phyloP scores from a whole-genome alignment of 2,113 vertebrate species.

The Nymphicus hollandicus region DNA sequence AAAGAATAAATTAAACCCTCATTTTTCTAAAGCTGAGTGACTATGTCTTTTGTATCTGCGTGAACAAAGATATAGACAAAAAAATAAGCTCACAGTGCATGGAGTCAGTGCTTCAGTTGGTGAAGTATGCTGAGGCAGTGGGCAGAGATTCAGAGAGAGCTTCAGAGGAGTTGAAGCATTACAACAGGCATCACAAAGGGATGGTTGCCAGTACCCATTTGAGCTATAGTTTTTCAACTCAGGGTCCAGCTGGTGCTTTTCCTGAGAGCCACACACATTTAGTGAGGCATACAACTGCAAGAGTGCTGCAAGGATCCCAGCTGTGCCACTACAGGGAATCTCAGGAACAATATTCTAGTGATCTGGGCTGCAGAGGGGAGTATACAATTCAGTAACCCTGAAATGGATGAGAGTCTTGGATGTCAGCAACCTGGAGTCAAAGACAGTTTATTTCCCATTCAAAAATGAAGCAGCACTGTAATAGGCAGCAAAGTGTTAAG shows the following conservation, averaged over 20 bases:
- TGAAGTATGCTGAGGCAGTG: neutral
- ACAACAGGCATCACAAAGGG: neutral
- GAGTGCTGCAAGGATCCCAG: neutral
- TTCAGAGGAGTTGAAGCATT: neutral
- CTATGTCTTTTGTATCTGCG: neutral
- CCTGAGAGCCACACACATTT: neutral
- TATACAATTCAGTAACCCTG: neutral
- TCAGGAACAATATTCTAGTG: neutral
- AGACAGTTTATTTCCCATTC: neutral
- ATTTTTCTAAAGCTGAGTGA: neutral
- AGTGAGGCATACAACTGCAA: accelerated
- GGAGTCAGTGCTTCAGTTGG: neutral
- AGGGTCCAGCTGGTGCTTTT: neutral
- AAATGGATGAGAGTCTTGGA: neutral
- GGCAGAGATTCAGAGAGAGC: neutral
- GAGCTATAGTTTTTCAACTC: neutral
- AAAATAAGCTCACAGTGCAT: no score
- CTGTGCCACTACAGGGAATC: neutral
- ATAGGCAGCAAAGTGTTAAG: neutral
- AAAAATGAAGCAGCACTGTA: neutral
- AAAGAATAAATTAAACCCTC: neutral
- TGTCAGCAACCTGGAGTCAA: neutral
- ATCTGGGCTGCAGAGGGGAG: neutral
- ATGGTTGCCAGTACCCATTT: neutral
- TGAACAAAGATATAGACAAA: neutral